Base-by-base conservation (phyloP, 1,140 invertebrate genomes). In the Brachystomella parvula region DNA sequence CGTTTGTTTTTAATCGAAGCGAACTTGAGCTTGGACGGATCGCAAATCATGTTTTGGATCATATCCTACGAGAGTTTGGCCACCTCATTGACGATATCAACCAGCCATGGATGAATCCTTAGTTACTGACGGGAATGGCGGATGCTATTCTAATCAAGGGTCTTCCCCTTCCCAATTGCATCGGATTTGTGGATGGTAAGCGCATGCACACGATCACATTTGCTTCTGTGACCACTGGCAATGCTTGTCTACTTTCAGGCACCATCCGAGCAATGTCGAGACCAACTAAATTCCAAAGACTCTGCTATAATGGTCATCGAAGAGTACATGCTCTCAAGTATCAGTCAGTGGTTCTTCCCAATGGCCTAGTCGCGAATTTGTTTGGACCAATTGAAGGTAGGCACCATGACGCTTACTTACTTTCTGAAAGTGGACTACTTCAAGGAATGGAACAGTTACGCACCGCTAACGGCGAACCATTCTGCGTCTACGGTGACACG, bases 141-240 rank as follows among this genome's bases (percentile, higher is more conserved):
- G 29, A 44, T 15, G 64, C 64, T 21, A 26, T 61, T 3, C 1
- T 3, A 15, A 2, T 6, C 15, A 61, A 61, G 32, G 59, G 59
- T 2, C 24, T 26, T 2, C 65, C 65, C 6, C 28, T 61, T 2
- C 24, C 1, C 2, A 3, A 49, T 39, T 66, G 65, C 33, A 47
- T 59, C 35, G 58, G 59, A 9, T 66, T 66, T 44, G 33, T 66
- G 2, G 65, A 66, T 30, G 65, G 65, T 66, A 66, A 31, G 39
- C 3, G 17, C 3, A 12, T 9, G 3, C 19, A 28, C 30, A n/a
- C 12, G n/a, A n/a, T n/a, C 12, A 28, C 3, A 26, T 35, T 35
- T 9, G 31, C 15, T 6, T 17, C 49, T 17, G 49, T 12, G 9
- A 56, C 9, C 24, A 12, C 24, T 17, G 9, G 49, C 19, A 32